These are phyloP conservation scores for Numenius arquata DNA, from an alignment of 2,113 vertebrate species.

Conservation along the genomic window DNA sequence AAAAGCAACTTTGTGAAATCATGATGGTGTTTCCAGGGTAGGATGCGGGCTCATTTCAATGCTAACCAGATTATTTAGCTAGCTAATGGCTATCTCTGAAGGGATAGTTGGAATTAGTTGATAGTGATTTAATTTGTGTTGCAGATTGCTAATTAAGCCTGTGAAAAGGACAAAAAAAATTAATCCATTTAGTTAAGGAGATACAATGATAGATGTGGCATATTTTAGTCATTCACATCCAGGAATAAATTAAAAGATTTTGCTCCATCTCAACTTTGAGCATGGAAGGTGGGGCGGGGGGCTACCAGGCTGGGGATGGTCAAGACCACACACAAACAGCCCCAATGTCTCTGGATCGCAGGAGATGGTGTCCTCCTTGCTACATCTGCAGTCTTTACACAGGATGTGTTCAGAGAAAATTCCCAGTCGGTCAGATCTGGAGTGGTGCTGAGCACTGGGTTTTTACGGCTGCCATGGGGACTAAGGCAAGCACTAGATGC, in stretches of 20 bases:
- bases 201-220: constrained; percentile 29
- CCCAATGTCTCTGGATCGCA: neutral
- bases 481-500: neutral
- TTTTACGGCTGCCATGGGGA: neutral
- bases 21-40: neutral
- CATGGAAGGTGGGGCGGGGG: accelerated
- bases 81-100: constrained; percentile 60
- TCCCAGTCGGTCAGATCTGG: neutral
- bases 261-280: neutral
- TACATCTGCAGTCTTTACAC: neutral
- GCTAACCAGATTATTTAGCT: constrained; percentile 58
- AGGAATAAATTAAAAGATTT: neutral
- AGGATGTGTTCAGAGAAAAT: neutral
- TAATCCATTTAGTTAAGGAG: constrained; percentile 64
- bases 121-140: constrained; percentile 68
- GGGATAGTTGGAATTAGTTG: constrained; percentile 57
- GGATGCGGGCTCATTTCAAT: constrained; percentile 32
- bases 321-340: neutral
- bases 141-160: constrained; percentile 68
- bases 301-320: accelerated
- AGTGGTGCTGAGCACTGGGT: neutral
- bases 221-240: neutral
- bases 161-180: constrained; percentile 44
- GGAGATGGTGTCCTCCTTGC: neutral
- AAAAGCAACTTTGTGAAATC: neutral